phyloP scores from a whole-genome alignment of 2,888 invertebrate genomes.

The Caenorhabditis drosophilae region DNA sequence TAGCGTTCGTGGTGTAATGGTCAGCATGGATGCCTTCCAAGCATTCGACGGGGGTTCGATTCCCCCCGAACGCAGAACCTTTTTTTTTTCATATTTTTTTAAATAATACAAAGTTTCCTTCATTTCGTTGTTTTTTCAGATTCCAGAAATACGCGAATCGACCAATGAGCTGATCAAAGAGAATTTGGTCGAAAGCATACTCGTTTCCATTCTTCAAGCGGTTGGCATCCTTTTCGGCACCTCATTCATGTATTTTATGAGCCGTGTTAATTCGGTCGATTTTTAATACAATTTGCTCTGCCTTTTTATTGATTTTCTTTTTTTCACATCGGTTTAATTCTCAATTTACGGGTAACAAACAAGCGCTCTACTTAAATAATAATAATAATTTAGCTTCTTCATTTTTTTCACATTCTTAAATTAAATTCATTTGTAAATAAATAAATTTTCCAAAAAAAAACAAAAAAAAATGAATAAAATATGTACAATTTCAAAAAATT shows the following conservation, averaged over 20 bases:
- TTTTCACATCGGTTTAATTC: background rate
- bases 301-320: background rate
- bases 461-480: background rate
- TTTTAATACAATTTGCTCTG: no score
- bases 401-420: background rate
- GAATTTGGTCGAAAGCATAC: slow-evolving; percentile 52
- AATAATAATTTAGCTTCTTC: no score
- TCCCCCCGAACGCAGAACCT: slow-evolving; percentile 56
- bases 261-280: slow-evolving; percentile 34
- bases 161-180: slow-evolving; percentile 59
- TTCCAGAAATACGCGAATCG: slow-evolving; percentile 65
- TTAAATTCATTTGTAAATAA: background rate
- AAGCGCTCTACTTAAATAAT: no score
- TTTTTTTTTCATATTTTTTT: slow-evolving; percentile 4
- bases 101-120: background rate
- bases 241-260: slow-evolving; percentile 59
- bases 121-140: slow-evolving; percentile 33
- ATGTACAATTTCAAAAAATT: no score
- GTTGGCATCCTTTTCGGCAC: slow-evolving; percentile 53
- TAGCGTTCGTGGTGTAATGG: slow-evolving; percentile 60
- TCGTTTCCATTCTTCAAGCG: slow-evolving; percentile 54
- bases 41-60: slow-evolving; percentile 61
- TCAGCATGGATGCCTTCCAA: slow-evolving; percentile 62
- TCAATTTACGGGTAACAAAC: background rate
- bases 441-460: background rate